Conservation (phyloP, 23 tunicate species). For the Halocynthia roretzi region DNA sequence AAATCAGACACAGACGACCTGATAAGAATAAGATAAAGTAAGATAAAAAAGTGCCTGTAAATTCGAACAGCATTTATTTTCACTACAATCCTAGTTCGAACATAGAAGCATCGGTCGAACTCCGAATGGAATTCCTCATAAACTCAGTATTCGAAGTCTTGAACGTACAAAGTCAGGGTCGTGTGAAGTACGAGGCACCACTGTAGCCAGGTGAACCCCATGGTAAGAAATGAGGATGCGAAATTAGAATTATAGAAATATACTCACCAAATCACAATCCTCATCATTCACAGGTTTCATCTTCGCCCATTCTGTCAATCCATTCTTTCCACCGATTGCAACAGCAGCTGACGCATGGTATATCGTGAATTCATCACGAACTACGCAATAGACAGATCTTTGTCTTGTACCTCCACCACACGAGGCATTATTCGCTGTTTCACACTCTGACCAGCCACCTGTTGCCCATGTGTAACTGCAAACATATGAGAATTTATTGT, state of each 20-base stretch:
- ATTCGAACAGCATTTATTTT: too few relatives aligned
- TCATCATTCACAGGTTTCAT: conserved; percentile 45
- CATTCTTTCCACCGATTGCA: conserved; percentile 27
- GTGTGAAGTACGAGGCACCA: background rate
- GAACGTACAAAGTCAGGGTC: background rate
- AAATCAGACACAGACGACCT: too few relatives aligned
- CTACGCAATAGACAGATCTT: conserved; percentile 60
- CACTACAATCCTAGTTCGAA: too few relatives aligned
- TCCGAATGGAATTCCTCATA: too few relatives aligned
- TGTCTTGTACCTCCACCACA: conserved; percentile 79
- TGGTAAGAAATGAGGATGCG: background rate
- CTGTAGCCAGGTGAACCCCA: background rate
- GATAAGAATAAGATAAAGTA: too few relatives aligned
- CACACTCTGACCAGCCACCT: conserved; percentile 57
- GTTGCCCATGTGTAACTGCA: conserved; percentile 56
- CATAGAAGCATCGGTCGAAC: background rate
- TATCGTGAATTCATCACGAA: conserved; percentile 19
- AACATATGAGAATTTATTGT: background rate
- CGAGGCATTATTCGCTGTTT: conserved; percentile 22
- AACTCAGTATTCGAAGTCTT: background rate
- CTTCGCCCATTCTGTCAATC: conserved; percentile 52
- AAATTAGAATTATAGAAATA: background rate
- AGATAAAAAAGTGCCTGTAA: too few relatives aligned
- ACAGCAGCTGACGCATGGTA: conserved; percentile 34
- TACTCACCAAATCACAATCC: conserved; percentile 32